These are phyloP conservation scores for Leptosomus discolor DNA, from an alignment of 2,113 vertebrate genomes.

Conservation along the genomic window DNA sequence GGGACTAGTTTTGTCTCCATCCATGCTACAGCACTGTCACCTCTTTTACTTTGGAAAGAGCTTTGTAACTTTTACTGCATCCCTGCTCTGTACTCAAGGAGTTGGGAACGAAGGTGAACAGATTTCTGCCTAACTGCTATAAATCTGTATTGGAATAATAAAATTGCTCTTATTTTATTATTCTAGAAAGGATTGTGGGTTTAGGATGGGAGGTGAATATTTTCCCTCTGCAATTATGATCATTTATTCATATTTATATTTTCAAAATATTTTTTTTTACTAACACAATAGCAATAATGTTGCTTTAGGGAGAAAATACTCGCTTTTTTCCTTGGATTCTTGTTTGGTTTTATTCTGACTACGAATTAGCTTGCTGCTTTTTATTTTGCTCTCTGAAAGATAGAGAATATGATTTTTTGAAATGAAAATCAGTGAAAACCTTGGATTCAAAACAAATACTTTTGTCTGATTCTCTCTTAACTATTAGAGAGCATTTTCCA, in stretches of 20 bases:
- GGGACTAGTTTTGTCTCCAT: neutral
- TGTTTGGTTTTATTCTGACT: neutral
- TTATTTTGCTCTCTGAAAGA: neutral
- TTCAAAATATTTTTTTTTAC: neutral
- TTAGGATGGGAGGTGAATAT: neutral
- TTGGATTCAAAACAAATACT: neutral
- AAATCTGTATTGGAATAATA: neutral
- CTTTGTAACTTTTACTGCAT: neutral
- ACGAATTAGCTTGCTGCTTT: neutral
- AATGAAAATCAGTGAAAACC: neutral
- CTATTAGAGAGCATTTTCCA: neutral
- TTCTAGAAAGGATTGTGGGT: neutral
- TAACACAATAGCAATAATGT: neutral
- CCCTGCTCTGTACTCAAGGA: neutral
- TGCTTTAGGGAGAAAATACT: neutral
- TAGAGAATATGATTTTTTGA: neutral
- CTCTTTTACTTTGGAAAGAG: neutral
- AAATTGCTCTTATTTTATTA: neutral
- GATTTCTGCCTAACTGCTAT: neutral
- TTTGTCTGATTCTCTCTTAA: neutral
- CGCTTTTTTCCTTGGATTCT: neutral
- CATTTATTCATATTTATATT: neutral
- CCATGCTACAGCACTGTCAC: fast-evolving
- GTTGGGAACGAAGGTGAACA: neutral
- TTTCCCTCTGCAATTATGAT: neutral